Conservation (phyloP, 2,797 vertebrate species). For the Pagetopsis macropterus region DNA sequence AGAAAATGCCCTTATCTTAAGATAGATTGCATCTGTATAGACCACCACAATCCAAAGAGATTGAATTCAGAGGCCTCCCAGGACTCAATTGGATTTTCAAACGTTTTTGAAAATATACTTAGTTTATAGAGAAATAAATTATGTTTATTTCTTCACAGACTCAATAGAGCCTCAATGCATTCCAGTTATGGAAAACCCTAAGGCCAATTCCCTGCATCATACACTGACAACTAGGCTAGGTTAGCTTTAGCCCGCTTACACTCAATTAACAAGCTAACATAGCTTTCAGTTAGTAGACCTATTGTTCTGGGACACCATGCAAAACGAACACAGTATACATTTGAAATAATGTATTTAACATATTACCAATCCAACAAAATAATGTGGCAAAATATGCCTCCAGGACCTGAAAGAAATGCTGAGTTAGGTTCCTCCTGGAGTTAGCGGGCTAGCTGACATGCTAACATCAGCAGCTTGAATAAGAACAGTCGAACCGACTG, state of each 20-base stretch:
- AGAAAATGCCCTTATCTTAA: slow-evolving; percentile 58
- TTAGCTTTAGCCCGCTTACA: not conserved
- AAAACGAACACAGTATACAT: too few relatives aligned
- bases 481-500: not conserved
- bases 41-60: slow-evolving; percentile 67
- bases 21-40: slow-evolving; percentile 53
- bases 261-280: not conserved
- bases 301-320: too few relatives aligned
- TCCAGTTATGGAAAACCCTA: not conserved
- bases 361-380: too few relatives aligned
- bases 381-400: too few relatives aligned
- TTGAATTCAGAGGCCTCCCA: slow-evolving; percentile 34
- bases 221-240: not conserved
- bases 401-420: too few relatives aligned
- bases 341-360: too few relatives aligned
- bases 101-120: slow-evolving; percentile 50
- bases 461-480: not conserved
- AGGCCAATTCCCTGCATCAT: not conserved
- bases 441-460: too few relatives aligned
- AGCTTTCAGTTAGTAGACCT: too few relatives aligned
- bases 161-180: not conserved
- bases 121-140: slow-evolving; percentile 13
- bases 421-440: too few relatives aligned
- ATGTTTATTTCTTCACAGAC: slow-evolving; percentile 13
- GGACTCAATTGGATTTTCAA: slow-evolving; percentile 41